phyloP scores from a whole-genome alignment of 2,113 vertebrate genomes.

The Gulo gulo region DNA sequence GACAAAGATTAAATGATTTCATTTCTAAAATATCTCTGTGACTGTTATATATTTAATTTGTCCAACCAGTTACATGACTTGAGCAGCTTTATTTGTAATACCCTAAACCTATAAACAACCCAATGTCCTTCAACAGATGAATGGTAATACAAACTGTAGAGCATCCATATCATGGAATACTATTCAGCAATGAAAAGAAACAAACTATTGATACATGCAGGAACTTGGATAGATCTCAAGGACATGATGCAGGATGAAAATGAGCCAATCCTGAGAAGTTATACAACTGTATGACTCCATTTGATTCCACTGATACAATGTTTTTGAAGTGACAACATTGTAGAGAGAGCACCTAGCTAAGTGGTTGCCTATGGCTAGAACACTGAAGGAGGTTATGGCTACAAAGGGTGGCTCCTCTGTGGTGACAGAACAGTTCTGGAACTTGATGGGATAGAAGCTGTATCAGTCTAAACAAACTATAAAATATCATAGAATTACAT shows the following conservation, averaged over 20 bases:
- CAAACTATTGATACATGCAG: neutral
- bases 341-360: neutral
- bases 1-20: neutral
- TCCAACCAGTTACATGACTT: neutral
- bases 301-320: fast-evolving
- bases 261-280: neutral
- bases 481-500: neutral
- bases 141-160: neutral
- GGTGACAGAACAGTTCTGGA: neutral
- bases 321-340: neutral
- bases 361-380: neutral
- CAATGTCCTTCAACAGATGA: neutral
- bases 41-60: neutral
- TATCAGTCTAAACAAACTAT: neutral
- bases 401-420: neutral
- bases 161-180: neutral
- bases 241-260: neutral
- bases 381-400: neutral
- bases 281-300: neutral
- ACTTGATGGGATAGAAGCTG: neutral
- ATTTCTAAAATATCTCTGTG: neutral
- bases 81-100: neutral
- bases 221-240: neutral
- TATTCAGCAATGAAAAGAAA: neutral
- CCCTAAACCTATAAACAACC: neutral